phyloP scores from a whole-genome alignment of 2,797 vertebrate genomes.

The Sitta carolinensis region DNA sequence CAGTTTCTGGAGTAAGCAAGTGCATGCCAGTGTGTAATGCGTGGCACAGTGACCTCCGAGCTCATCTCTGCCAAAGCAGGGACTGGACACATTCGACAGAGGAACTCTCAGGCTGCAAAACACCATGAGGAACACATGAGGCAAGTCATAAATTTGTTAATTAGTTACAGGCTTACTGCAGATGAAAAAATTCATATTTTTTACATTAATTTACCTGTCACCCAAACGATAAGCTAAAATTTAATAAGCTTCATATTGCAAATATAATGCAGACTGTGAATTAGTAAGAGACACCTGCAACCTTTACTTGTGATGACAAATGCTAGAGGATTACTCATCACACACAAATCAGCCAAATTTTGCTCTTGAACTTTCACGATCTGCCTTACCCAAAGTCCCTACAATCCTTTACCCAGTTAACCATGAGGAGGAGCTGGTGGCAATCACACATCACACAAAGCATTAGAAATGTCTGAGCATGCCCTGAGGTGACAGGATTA shows the following conservation, averaged over 20 bases:
- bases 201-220: background rate
- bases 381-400: background rate
- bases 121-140: background rate
- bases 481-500: background rate
- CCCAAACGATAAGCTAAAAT: background rate
- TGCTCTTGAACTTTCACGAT: background rate
- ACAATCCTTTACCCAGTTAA: background rate
- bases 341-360: background rate
- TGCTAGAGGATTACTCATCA: background rate
- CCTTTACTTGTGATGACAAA: background rate
- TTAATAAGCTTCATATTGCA: background rate
- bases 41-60: background rate
- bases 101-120: background rate
- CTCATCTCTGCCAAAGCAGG: background rate
- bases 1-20: background rate
- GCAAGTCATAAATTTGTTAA: background rate
- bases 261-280: background rate
- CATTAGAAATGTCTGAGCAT: background rate
- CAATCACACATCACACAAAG: background rate
- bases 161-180: background rate
- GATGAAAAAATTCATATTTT: background rate
- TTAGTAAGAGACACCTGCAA: background rate
- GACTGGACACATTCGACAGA: background rate
- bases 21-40: background rate
- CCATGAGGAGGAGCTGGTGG: background rate